Base-by-base conservation (phyloP, 2,113 vertebrate genomes). In the Otis tarda region DNA sequence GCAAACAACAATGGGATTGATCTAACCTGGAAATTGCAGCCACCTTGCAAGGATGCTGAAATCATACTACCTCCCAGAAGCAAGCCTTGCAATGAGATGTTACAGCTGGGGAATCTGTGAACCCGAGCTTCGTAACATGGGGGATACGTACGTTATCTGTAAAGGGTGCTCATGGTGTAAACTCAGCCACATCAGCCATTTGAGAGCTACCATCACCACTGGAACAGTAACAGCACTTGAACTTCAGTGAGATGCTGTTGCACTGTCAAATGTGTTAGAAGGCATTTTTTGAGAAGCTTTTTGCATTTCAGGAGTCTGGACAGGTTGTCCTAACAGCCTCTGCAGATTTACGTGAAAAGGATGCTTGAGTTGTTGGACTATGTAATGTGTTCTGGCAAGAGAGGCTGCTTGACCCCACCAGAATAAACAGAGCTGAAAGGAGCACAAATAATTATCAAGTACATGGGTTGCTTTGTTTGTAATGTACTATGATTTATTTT, bases 271-370 rank as follows among this genome's bases (percentile, higher is more conserved):
- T 6, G 27, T 9, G 12, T 69, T 47, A 65, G 22, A 53, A 67
- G 14, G 27, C 2, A 3, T 61, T 87, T 83, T 33, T n/a, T 22
- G 12, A 81, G 56, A 79, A 56, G 68, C 61, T 59, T 28, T 93
- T 89, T 95, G 96, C 86, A 95, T 94, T 92, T 94, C 95, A 95
- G 86, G 81, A 70, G 88, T 53, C 84, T 56, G 61, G 60, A 88
- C 45, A 80, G 18, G 35, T 71, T 89, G 64, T 78, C 39, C 57
- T 79, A 70, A 86, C 25, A 85, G 70, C 14, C n/a, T 52, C 35
- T 33, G 28, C 35, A 22, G 30, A 33, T 39, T 71, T 45, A 80
- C 7, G 25, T 5, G 55, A 67, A 83, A 90, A 80, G 12, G 43
- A 69, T 35, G 25, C 83, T 80, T 71, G 35, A 94, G 31, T 31